A percentile compares a stretch with the other conserved stretches of the same genome.
Conservation (phyloP, 1,140 invertebrate species). For the Hermetia illucens region DNA sequence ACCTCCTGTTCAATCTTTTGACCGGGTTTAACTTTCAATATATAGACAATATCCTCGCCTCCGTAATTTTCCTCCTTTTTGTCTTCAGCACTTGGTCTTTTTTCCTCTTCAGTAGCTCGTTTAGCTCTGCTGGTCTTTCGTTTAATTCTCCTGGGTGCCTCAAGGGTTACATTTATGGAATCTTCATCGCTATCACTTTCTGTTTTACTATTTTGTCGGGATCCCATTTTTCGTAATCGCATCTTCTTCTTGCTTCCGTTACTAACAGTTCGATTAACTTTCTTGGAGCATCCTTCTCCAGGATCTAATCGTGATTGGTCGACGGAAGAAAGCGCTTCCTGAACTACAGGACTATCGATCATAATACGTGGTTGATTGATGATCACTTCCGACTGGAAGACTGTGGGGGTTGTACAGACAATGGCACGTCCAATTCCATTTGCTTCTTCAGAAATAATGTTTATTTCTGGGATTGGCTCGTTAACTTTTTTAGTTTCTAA, state of each 20-base stretch:
- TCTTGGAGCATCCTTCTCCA: slow-evolving; percentile 12
- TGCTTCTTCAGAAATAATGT: slow-evolving; percentile 22
- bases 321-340: background rate
- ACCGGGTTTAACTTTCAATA: slow-evolving; percentile 22
- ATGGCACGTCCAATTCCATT: slow-evolving; percentile 3
- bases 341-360: slow-evolving; percentile 10
- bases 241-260: slow-evolving; percentile 20
- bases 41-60: slow-evolving; percentile 18
- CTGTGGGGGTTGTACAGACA: slow-evolving; percentile 6
- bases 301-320: too few species aligned
- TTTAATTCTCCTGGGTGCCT: slow-evolving; percentile 23
- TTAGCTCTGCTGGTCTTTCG: slow-evolving; percentile 19
- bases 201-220: slow-evolving; percentile 29
- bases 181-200: slow-evolving; percentile 31
- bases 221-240: slow-evolving; percentile 27
- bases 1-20: slow-evolving; percentile 25
- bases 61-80: slow-evolving; percentile 6
- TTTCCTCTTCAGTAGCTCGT: slow-evolving; percentile 14
- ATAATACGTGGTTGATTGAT: slow-evolving; percentile 9
- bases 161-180: slow-evolving; percentile 29
- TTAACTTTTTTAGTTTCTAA: background rate
- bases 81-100: slow-evolving; percentile 24
- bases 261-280: slow-evolving; percentile 2
- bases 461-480: slow-evolving; percentile 24
- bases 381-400: slow-evolving; percentile 13